phyloP scores from a whole-genome alignment of 1,140 invertebrate species.

The Drosophila lacertosa region DNA sequence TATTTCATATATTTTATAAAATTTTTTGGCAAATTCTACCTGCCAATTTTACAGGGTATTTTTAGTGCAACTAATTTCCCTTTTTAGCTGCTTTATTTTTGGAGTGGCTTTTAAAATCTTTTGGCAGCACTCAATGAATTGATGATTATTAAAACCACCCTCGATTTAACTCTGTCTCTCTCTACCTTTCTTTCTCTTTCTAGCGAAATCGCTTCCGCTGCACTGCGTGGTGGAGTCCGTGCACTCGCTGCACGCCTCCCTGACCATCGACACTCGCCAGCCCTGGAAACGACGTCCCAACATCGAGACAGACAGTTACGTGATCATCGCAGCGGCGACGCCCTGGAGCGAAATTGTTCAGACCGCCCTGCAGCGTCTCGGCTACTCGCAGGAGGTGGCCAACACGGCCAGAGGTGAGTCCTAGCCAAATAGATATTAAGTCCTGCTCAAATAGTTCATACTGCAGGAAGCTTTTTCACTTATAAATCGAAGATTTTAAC shows the following conservation, averaged over 20 bases:
- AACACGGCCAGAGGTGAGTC: conserved; percentile 91
- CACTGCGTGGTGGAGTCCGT: conserved; percentile 95
- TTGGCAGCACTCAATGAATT: neutral
- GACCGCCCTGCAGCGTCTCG: conserved; percentile 90
- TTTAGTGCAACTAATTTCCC: neutral
- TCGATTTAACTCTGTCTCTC: neutral
- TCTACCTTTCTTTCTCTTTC: conserved; percentile 1
- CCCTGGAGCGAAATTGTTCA: conserved; percentile 93
- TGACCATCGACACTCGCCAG: conserved; percentile 84
- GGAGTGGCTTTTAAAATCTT: conserved; percentile 6
- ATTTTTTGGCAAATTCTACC: too few relatives aligned
- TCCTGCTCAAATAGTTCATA: too few relatives aligned
- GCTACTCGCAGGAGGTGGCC: conserved; percentile 90
- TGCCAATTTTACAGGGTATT: neutral
- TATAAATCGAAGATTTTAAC: too few relatives aligned
- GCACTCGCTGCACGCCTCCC: conserved; percentile 86
- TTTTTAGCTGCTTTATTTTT: neutral
- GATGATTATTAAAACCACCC: neutral
- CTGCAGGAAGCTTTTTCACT: too few relatives aligned
- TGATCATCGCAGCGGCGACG: conserved; percentile 95
- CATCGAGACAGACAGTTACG: conserved; percentile 95
- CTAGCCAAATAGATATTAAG: too few relatives aligned
- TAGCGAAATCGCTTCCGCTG: conserved; percentile 95
- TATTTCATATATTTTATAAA: too few relatives aligned
- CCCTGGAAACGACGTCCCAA: conserved; percentile 87